Evolutionary conservation across 2,113 vertebrate species (phyloP).

Genomic region (Limanda limanda): DNA sequence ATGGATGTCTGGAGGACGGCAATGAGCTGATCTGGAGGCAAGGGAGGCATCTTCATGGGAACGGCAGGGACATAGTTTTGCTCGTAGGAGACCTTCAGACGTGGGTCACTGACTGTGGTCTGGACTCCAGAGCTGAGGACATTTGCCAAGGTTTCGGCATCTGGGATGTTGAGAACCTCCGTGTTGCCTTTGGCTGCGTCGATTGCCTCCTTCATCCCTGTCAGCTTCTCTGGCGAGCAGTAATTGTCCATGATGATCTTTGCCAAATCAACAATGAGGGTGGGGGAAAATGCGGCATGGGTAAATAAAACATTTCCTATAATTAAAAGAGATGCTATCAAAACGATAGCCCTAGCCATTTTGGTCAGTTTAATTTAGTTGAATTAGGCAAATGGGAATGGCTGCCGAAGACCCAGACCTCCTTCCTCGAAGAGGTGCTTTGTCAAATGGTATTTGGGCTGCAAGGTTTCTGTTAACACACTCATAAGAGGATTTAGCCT

Average conservation of each 20-base stretch:
- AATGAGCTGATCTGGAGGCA: slow-evolving; percentile 86
- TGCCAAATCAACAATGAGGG: slow-evolving; percentile 89
- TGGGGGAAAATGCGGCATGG: slow-evolving; percentile 82
- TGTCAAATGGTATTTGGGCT: slow-evolving; percentile 74
- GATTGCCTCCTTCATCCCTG: slow-evolving; percentile 90
- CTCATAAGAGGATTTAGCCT: slow-evolving; percentile 84
- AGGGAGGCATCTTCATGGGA: slow-evolving; percentile 64
- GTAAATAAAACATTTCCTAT: slow-evolving; percentile 66
- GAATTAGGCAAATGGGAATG: slow-evolving; percentile 1
- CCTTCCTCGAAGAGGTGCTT: slow-evolving; percentile 61
- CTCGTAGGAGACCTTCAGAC: slow-evolving; percentile 88
- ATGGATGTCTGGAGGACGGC: slow-evolving; percentile 84
- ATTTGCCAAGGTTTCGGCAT: slow-evolving; percentile 84
- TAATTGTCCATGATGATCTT: slow-evolving; percentile 93
- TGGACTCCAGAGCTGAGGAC: slow-evolving; percentile 88
- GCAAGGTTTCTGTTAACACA: slow-evolving; percentile 72
- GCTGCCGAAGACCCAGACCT: slow-evolving; percentile 44
- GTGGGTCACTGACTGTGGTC: slow-evolving; percentile 87
- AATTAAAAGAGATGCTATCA: slow-evolving; percentile 66
- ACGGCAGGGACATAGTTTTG: slow-evolving; percentile 74
- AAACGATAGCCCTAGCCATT: slow-evolving; percentile 70
- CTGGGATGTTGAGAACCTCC: slow-evolving; percentile 88
- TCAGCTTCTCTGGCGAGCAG: slow-evolving; percentile 91
- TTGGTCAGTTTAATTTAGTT: slow-evolving; percentile 21
- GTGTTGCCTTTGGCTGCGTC: slow-evolving; percentile 85